Evolutionary conservation across 2,888 invertebrate genomes (phyloP), one percentile per base, ranked within the genome.

Genomic region (Ectemnius continuus): DNA sequence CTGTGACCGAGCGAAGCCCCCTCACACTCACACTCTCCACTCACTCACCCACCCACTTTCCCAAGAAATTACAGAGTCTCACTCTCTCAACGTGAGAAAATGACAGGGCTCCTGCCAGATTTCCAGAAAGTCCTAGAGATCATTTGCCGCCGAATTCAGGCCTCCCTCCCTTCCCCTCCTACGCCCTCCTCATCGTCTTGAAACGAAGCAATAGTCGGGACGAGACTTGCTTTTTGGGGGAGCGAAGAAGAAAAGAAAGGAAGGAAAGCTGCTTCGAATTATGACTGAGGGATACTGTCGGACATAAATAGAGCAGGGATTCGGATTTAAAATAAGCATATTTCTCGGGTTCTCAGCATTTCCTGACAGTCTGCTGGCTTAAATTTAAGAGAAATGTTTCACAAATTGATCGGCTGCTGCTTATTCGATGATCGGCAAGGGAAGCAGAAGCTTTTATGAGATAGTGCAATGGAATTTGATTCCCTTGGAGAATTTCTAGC

Each of bases 81-180:
- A 79, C 70, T 74, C 71, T 74, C 52, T 67, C 70, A 68, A 87
- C 84, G 84, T 82, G 86, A 87, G 86, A 87, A 87, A 87, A 84
- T 85, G 80, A 79, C 67, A 78, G 78, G 74, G 52, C 26, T 36
- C 4, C 36, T 8, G 8, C 11, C 36, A 36, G 59, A 57, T 23
- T 75, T 68, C 72, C 66, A 57, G 47, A 75, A 69, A 76, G 68
- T 72, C 68, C 61, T 52, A 2, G 64, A 52, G 36, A 56, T 8
- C 2, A 18, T 28, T 45, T 28, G 11, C 36, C 18, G 36, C 56
- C 46, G 26, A 28, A 47, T 11, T 46, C 56, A 61, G 68, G 73
- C 8, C 28, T 36, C 28, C 28, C 28, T 4, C 28, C 28, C 28
- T 4, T 4, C 8, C 28, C 3, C 28, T 36, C n/a, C 28, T 28